Conservation (phyloP, 2,888 invertebrate species). For the Platycnemis pennipes region DNA sequence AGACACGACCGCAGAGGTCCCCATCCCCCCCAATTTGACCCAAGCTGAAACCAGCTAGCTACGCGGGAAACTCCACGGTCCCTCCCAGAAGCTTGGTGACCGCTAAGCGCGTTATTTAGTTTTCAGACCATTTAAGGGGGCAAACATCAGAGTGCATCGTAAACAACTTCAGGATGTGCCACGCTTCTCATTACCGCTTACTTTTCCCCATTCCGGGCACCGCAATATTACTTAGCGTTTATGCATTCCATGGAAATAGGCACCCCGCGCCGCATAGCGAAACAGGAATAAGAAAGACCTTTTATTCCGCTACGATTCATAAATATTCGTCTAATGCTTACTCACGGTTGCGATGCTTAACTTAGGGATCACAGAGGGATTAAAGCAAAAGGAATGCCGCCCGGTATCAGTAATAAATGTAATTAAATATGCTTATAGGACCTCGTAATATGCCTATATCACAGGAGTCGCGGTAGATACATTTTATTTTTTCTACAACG, state of each 20-base stretch:
- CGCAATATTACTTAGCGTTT: conserved; percentile 13
- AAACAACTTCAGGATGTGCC: not conserved
- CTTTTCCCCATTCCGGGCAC: not conserved
- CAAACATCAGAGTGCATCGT: not conserved
- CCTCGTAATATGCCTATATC: too few relatives aligned
- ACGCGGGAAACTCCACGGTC: too few relatives aligned
- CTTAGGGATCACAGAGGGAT: not conserved
- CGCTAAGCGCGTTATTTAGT: conserved; percentile 18
- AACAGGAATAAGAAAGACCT: not conserved
- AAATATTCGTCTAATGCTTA: not conserved
- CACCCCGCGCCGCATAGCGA: not conserved
- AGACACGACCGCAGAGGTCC: not conserved
- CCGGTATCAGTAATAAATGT: too few relatives aligned
- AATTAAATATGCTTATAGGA: too few relatives aligned
- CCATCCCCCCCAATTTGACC: too few relatives aligned
- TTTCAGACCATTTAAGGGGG: not conserved
- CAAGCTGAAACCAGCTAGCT: too few relatives aligned
- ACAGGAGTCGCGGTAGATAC: too few relatives aligned
- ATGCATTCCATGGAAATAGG: not conserved
- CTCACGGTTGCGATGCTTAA: not conserved
- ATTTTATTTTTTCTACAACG: too few relatives aligned
- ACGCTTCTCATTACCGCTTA: not conserved
- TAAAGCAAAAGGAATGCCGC: too few relatives aligned
- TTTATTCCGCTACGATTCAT: not conserved
- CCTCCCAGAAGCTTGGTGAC: not conserved